Evolutionary conservation across 2,888 invertebrate genomes (phyloP), one percentile per base, ranked within the genome.

Genomic region (Phasia obesa): DNA sequence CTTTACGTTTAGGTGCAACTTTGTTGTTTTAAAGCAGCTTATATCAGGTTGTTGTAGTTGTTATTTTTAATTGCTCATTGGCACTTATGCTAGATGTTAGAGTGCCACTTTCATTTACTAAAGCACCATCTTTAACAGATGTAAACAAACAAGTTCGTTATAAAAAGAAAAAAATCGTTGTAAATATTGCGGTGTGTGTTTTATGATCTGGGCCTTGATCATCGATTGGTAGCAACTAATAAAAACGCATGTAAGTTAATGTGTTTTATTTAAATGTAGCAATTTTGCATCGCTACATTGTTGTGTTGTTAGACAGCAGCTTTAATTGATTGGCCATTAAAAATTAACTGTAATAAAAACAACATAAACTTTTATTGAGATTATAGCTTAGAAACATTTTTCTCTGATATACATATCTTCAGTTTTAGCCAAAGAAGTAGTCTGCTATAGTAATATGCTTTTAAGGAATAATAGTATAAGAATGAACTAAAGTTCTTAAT

Each of bases 271-370:
- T 27, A 47, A 47, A 15, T 27, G 47, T 19, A 5, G 49, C 19
- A 31, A 38, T 23, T 76, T n/a, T 59, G 13, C 15, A 31, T 25
- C n/a, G 65, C 75, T 76, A 81, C 75, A 65, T 71, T 76, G 81
- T 76, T 11, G 42, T 42, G 17, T 31, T 31, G 6, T 31, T 31
- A 1, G 19, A 13, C 31, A 51, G 38, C 57, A 60, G 21, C 59
- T 71, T 60, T 65, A 75, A 75, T 70, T 76, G 44, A 76, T 35
- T 60, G 53, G 21, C 76, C 44, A 71, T 81, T 60, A 60, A 76
- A 70, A 51, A 27, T 19, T n/a, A 44, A 17, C 31, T 19, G 35
- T 23, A 65, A 60, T 60, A 62, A 75, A 69, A 60, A 59, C 35
- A 71, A 51, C 59, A 19, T 65, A 59, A 75, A 69, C 23, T 11